Evolutionary conservation across 2,797 vertebrate species (phyloP), one percentile per base, ranked within the genome.

Genomic region (Bradypus variegatus): DNA sequence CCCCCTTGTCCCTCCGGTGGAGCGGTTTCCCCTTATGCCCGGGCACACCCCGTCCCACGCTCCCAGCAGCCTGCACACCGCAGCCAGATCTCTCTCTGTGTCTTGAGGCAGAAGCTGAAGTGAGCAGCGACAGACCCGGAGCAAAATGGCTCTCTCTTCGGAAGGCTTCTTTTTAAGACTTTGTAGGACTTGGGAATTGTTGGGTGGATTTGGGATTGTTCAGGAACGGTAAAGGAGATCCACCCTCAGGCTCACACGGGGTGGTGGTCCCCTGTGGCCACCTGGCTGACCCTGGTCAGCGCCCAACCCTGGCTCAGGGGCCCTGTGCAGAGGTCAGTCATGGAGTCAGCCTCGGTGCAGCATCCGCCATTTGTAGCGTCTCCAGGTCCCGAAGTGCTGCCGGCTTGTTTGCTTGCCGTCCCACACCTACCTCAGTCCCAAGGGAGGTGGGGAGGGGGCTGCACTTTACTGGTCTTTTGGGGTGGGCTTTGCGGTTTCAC

Each of bases 101-200:
- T 62, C 73, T n/a, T 1, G 14, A 62, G 67, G 60, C 11, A 55
- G 41, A n/a, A 12, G 33, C 5, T 3, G 15, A 21, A 8, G 31
- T 7, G 36, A 29, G 19, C 5, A 4, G 15, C 0, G 1, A 16
- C 6, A 15, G 25, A 27, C 5, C 9, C 16, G 0, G 33, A 38
- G 2, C 65, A 8, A 45, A 79, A 69, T 3, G 11, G 27, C n/a
- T 69, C 41, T 25, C 6, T 67, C n/a, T n/a, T n/a, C n/a, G n/a
- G n/a, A n/a, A n/a, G n/a, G n/a, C n/a, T n/a, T 62, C 58, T 45
- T 29, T 82, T 82, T 62, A 65, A 64, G 38, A 81, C 27, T 45
- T 16, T n/a, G 18, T 55, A 55, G 19, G 55, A 73, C 23, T 31
- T 53, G 33, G 41, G 14, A 33, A 19, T 18, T 76, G 80, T 65